These are phyloP conservation scores for Diabrotica balteata DNA, from an alignment of 2,888 invertebrate genomes.

Conservation along the genomic window DNA sequence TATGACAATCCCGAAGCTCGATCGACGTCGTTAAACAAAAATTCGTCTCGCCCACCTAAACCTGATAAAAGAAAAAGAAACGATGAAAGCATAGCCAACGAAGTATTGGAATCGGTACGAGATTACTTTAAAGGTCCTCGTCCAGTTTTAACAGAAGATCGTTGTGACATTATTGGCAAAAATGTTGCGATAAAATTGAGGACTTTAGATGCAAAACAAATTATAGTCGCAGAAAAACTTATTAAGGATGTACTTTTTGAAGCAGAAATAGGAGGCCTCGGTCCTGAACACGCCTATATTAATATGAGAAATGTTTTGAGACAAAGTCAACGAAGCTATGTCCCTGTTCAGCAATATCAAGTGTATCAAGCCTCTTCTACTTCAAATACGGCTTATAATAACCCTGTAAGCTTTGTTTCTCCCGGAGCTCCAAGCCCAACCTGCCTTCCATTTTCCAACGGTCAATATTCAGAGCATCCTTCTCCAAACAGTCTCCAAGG, in stretches of 20 bases:
- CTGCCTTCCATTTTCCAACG: too few relatives aligned
- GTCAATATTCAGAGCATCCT: too few relatives aligned
- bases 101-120: constrained; percentile 17
- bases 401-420: too few relatives aligned
- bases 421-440: too few relatives aligned
- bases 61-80: constrained; percentile 14
- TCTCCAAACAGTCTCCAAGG: too few relatives aligned
- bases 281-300: too few relatives aligned
- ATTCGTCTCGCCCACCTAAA: constrained; percentile 9
- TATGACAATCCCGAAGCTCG: constrained; percentile 10
- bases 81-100: constrained; percentile 15
- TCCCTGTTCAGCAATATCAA: too few relatives aligned
- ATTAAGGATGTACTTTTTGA: background rate
- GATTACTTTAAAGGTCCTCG: constrained; percentile 17
- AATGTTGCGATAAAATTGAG: constrained; percentile 4
- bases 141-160: background rate
- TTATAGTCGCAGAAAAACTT: background rate
- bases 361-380: too few relatives aligned
- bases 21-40: constrained; percentile 12
- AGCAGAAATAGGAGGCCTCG: background rate
- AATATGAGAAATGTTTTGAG: too few relatives aligned
- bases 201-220: background rate
- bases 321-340: too few relatives aligned
- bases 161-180: constrained; percentile 16
- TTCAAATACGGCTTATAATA: too few relatives aligned